Percentiles rank a stretch among this genome's conserved stretches.
phyloP scores from a whole-genome alignment of 2,113 vertebrate species.

The Bostrychus sinensis region DNA sequence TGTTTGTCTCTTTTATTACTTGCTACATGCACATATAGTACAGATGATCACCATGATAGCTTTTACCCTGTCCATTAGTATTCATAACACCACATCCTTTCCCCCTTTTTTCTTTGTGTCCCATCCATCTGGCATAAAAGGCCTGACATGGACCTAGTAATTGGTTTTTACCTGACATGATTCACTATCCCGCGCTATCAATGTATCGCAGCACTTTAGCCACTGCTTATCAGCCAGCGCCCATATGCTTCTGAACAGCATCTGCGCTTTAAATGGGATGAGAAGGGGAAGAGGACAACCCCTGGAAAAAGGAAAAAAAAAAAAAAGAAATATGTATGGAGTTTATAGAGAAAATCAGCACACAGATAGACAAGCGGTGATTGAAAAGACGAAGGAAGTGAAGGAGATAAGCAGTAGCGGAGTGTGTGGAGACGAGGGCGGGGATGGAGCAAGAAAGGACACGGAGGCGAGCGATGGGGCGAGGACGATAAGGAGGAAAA shows the following conservation, averaged over 20 bases:
- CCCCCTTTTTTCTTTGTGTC: neutral
- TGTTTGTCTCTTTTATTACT: neutral
- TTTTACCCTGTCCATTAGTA: conserved; percentile 3
- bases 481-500: conserved; percentile 37
- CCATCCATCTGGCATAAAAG: conserved; percentile 43
- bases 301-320: conserved; percentile 7
- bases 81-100: conserved; percentile 1
- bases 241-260: conserved; percentile 37
- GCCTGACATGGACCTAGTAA: conserved; percentile 49
- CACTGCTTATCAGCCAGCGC: conserved; percentile 50
- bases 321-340: conserved; percentile 22
- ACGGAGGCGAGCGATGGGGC: conserved; percentile 24
- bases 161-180: conserved; percentile 61
- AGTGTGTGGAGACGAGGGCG: conserved; percentile 10
- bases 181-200: conserved; percentile 46
- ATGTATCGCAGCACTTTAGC: conserved; percentile 56
- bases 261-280: conserved; percentile 22
- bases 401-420: conserved; percentile 20
- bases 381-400: conserved; percentile 12
- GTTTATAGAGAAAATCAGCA: conserved; percentile 28
- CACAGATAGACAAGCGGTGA: conserved; percentile 9
- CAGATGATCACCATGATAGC: neutral
- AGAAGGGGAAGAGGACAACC: conserved; percentile 4
- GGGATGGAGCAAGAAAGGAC: conserved; percentile 15
- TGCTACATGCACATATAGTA: neutral